These are phyloP conservation scores for Beroe ovata DNA, from an alignment of 37 sponge, comb jelly and placozoan species.

Conservation along the genomic window DNA sequence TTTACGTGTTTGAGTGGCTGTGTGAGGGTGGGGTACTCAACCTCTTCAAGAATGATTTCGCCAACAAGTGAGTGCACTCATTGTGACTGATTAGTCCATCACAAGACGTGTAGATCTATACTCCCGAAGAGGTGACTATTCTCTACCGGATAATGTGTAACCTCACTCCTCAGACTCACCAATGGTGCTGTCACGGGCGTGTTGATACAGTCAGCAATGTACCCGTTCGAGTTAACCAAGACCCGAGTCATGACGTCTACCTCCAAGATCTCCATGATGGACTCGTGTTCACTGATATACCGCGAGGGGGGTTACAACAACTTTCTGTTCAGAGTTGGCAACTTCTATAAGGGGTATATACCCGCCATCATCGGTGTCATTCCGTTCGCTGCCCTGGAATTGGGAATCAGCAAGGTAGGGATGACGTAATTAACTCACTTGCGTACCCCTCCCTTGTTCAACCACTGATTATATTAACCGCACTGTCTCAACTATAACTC, in stretches of 20 bases:
- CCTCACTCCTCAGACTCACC: neutral
- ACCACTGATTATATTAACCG: no score
- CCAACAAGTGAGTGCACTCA: neutral
- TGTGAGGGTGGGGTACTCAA: neutral
- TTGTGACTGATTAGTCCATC: no score
- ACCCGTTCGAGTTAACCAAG: conserved; percentile 24
- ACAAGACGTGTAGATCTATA: no score
- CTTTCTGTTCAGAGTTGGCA: neutral
- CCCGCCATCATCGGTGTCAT: conserved; percentile 39
- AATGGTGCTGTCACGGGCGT: conserved; percentile 30
- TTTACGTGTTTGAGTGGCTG: neutral
- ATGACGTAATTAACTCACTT: no score
- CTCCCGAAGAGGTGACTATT: no score
- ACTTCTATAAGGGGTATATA: conserved; percentile 15
- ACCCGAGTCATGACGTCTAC: conserved; percentile 19
- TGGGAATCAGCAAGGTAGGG: conserved; percentile 48
- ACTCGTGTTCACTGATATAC: neutral
- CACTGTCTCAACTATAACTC: no score
- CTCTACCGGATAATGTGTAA: no score
- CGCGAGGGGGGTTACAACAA: neutral
- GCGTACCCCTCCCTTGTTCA: no score
- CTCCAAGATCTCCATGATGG: neutral
- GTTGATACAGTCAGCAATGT: conserved; percentile 3
- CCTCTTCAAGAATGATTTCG: neutral
- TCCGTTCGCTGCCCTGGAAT: conserved; percentile 44